Percentiles rank a stretch among this genome's conserved stretches.
Conservation (phyloP, 2,113 vertebrate genomes). For the Etia nguti region DNA sequence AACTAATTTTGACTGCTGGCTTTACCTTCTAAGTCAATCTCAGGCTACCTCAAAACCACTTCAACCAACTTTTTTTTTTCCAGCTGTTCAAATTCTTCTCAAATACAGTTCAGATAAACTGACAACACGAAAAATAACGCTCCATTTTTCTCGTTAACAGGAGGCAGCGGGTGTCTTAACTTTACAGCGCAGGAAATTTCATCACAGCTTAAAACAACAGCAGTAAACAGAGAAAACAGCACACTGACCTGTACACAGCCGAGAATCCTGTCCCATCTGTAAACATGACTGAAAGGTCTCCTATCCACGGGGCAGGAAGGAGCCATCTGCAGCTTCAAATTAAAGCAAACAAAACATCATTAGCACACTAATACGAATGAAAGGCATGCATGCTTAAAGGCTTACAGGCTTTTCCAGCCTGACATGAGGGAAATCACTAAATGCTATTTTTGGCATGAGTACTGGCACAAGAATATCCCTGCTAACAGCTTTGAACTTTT, state of each 20-base stretch:
- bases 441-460: background rate
- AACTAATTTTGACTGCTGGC: background rate
- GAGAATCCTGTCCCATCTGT: constrained; percentile 71
- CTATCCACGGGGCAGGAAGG: constrained; percentile 92
- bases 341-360: background rate
- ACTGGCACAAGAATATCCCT: background rate
- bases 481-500: background rate
- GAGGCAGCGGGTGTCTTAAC: background rate
- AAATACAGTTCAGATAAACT: background rate
- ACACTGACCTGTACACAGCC: constrained; percentile 66
- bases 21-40: background rate
- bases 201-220: background rate
- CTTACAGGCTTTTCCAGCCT: background rate
- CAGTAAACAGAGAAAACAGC: background rate
- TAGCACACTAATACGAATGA: background rate
- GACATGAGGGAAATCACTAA: background rate
- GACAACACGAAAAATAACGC: background rate
- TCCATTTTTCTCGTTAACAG: background rate
- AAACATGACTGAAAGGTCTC: constrained; percentile 83
- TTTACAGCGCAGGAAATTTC: background rate
- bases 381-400: background rate
- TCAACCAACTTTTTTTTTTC: background rate
- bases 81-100: background rate
- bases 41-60: background rate
- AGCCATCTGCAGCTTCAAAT: constrained; percentile 75